phyloP scores from a whole-genome alignment of 2,797 vertebrate species.

The Setipinna tenuifilis region DNA sequence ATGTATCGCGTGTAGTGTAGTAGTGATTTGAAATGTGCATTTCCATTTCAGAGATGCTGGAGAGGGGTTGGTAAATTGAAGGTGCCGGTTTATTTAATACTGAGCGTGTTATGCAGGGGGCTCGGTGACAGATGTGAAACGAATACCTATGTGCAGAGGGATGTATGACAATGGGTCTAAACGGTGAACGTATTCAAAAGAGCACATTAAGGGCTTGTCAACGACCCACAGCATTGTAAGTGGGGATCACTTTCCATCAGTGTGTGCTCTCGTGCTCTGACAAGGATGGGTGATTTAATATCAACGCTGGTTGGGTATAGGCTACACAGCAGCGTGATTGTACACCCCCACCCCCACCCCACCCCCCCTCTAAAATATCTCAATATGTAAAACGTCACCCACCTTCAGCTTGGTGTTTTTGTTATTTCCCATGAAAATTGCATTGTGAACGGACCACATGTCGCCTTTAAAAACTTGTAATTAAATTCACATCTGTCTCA shows the following conservation, averaged over 20 bases:
- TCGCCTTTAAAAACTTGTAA: conserved; percentile 53
- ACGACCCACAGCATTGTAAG: not conserved
- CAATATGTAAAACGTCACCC: conserved; percentile 34
- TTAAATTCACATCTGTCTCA: conserved; percentile 66
- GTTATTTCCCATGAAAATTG: conserved; percentile 40
- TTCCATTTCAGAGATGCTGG: conserved; percentile 13
- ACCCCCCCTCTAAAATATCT: conserved; percentile 9
- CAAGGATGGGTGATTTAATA: not conserved
- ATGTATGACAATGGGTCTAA: conserved; percentile 13
- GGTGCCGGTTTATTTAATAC: conserved; percentile 10
- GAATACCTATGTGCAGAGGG: not conserved
- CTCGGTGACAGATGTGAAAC: conserved; percentile 1
- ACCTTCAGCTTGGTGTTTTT: conserved; percentile 44
- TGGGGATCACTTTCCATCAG: not conserved
- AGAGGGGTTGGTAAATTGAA: conserved; percentile 2
- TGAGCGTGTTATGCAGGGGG: not conserved
- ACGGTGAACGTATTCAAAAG: not conserved
- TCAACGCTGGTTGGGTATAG: not conserved
- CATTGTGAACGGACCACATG: conserved; percentile 43
- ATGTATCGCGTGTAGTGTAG: not conserved
- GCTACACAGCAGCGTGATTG: not conserved
- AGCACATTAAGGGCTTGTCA: conserved; percentile 24
- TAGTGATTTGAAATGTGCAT: conserved; percentile 5
- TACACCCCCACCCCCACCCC: not conserved
- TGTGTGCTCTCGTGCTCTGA: not conserved